phyloP scores from a whole-genome alignment of 2,113 vertebrate genomes.

The Myiozetetes cayanensis region DNA sequence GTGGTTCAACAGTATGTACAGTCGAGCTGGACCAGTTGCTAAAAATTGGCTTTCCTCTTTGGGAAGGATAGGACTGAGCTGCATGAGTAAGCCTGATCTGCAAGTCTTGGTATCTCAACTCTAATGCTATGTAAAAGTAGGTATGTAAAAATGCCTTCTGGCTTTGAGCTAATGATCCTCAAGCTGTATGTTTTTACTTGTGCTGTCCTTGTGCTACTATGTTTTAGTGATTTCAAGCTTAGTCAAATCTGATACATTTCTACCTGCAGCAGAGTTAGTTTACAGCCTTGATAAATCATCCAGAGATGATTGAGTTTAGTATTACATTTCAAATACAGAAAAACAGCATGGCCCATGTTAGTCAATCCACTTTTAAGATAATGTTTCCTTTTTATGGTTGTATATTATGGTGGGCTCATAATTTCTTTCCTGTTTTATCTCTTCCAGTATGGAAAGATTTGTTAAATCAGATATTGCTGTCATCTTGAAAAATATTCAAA shows the following conservation, averaged over 20 bases:
- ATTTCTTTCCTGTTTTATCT: not conserved
- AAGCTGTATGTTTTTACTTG: not conserved
- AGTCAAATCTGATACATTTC: not conserved
- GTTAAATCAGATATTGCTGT: not conserved
- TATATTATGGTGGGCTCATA: not conserved
- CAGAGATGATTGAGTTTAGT: not conserved
- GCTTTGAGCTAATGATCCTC: not conserved
- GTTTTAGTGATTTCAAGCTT: not conserved
- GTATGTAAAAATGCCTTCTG: not conserved
- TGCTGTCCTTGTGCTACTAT: not conserved
- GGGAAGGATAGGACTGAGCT: not conserved
- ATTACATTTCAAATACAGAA: not conserved
- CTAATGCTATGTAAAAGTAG: not conserved
- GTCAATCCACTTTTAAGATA: not conserved
- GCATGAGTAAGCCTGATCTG: not conserved
- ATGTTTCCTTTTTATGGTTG: not conserved
- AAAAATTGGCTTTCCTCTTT: not conserved
- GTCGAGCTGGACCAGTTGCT: not conserved
- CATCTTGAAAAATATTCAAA: not conserved
- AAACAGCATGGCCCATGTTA: not conserved
- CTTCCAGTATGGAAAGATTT: not conserved
- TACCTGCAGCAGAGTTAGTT: not conserved
- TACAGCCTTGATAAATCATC: not conserved
- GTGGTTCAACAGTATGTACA: accelerated
- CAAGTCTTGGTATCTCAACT: not conserved